Evolutionary conservation across 2,797 vertebrate genomes (phyloP), one percentile per base, ranked within the genome.

Genomic region (Molossus molossus): DNA sequence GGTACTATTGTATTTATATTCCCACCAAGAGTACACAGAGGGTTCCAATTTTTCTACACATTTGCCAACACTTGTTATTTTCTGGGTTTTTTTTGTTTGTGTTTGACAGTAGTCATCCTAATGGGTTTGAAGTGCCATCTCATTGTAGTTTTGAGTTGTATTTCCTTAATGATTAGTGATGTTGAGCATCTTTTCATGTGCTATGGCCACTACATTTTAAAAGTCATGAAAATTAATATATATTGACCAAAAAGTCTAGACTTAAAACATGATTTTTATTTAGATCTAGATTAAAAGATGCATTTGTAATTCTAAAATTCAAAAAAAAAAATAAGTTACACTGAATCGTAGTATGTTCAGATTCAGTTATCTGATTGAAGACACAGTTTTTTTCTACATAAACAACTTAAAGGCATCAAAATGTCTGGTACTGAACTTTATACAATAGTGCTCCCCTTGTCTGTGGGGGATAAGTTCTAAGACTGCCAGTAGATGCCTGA

Each of bases 221-320:
- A 94, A 81, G 20, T 88, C 55, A 77, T 87, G 33, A 87, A 87
- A 92, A 60, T 87, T 82, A 86, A 72, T 76, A 64, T 45, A 81
- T 76, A 76, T 85, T 65, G 17, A 14, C 62, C n/a, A 85, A 64
- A 84, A 91, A 75, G 12, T 69, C 0, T 57, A 55, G 23, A 72
- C 57, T 88, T 91, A 86, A 77, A 64, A 80, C n/a, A 45, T 23
- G 21, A 45, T 75, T 89, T 94, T 91, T 55, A 48, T 60, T 50
- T 77, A 58, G n/a, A 84, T 48, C 79, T 91, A 87, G 45, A 85
- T 81, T 95, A 70, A 77, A 83, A 75, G 82, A 93, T 90, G 40
- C 20, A 90, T 90, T 80, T 80, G 25, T 70, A 80, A 86, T 53
- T 85, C 45, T 90, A 55, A 83, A 87, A 90, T 81, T 83, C 0